These are phyloP conservation scores for Eurytoma adleriae DNA, from an alignment of 2,888 invertebrate genomes.

Conservation along the genomic window DNA sequence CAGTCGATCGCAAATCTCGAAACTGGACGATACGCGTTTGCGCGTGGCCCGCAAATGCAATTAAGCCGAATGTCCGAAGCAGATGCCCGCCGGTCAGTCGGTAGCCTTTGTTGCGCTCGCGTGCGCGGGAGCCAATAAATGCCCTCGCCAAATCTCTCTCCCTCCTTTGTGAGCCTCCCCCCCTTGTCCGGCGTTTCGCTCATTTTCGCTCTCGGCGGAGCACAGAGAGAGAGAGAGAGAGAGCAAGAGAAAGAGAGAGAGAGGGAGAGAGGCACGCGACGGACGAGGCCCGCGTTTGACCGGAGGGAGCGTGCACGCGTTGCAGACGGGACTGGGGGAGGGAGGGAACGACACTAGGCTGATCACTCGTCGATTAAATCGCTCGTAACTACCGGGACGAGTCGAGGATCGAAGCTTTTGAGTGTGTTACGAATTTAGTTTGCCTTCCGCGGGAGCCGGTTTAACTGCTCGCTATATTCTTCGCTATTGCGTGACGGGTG, in stretches of 20 bases:
- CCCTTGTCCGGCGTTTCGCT: slow-evolving; percentile 1
- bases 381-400: slow-evolving; percentile 41
- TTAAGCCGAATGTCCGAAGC: slow-evolving; percentile 72
- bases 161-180: slow-evolving; percentile 17
- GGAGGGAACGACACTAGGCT: slow-evolving; percentile 14
- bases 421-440: slow-evolving; percentile 32
- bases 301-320: too few species aligned
- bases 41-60: slow-evolving; percentile 66
- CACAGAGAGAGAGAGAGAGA: too few species aligned
- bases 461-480: not conserved
- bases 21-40: slow-evolving; percentile 13
- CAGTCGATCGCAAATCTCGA: slow-evolving; percentile 44
- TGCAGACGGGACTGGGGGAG: not conserved
- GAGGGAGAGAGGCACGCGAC: slow-evolving; percentile 6
- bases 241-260: too few species aligned
- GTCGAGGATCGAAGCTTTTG: not conserved
- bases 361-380: slow-evolving; percentile 53
- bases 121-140: slow-evolving; percentile 66
- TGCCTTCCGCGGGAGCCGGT: not conserved
- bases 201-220: slow-evolving; percentile 15
- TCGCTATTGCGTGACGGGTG: too few species aligned
- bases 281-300: not conserved
- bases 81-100: slow-evolving; percentile 70
- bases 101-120: slow-evolving; percentile 56
- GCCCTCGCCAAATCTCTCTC: slow-evolving; percentile 44